phyloP scores from a whole-genome alignment of 2,888 invertebrate species.

The Troilus luridus region DNA sequence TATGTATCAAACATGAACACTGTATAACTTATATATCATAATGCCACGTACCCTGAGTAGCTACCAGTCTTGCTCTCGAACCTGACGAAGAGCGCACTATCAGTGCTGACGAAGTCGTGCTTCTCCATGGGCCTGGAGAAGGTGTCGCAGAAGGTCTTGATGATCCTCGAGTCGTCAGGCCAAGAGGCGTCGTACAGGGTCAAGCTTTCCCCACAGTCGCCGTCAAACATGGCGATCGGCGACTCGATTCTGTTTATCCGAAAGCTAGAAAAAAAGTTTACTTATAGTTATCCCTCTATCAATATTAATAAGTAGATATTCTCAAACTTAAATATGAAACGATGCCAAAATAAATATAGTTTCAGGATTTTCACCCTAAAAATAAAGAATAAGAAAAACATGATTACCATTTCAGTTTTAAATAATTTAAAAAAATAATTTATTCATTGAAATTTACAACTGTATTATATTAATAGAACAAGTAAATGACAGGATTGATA shows the following conservation, averaged over 20 bases:
- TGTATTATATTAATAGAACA: no score
- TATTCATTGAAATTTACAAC: no score
- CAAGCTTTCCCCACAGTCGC: slow-evolving; percentile 91
- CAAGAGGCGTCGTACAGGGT: slow-evolving; percentile 91
- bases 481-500: no score
- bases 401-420: no score
- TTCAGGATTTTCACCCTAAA: no score
- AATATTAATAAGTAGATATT: no score
- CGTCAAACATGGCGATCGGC: slow-evolving; percentile 87
- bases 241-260: slow-evolving; percentile 91
- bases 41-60: slow-evolving; percentile 80
- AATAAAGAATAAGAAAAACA: no score
- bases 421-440: no score
- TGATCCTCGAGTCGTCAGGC: slow-evolving; percentile 90
- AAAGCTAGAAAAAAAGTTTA: slow-evolving; percentile 74
- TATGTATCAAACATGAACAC: no score
- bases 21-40: not conserved
- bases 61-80: slow-evolving; percentile 94
- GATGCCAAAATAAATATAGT: no score
- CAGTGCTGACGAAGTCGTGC: slow-evolving; percentile 91
- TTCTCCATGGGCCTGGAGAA: slow-evolving; percentile 94
- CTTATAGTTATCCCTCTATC: not conserved
- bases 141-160: slow-evolving; percentile 95
- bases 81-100: slow-evolving; percentile 87
- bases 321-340: no score